Percentiles rank a stretch among this genome's conserved stretches.
Evolutionary conservation across 2,888 invertebrate species (phyloP).

Genomic region (Phymatocera aterrima): DNA sequence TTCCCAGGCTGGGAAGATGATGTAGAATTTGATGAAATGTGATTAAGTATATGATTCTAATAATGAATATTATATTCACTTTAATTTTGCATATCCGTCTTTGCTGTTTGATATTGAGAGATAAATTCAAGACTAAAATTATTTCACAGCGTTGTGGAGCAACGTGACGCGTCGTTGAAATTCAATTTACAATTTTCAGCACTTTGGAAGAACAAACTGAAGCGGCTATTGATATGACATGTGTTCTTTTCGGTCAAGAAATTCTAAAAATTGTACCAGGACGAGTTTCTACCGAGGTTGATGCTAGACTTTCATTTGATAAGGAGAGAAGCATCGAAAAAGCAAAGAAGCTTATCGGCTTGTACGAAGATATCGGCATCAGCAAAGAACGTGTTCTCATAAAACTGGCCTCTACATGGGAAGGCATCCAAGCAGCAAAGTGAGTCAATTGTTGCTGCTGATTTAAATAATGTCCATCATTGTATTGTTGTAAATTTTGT

Average conservation of each 20-base stretch:
- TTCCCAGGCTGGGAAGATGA: background rate
- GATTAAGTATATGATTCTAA: background rate
- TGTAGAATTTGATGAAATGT: background rate
- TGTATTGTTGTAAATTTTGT: constrained; percentile 8
- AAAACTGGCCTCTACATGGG: constrained; percentile 99
- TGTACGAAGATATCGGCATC: constrained; percentile 94
- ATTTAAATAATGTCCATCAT: background rate
- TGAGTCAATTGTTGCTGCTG: constrained; percentile 72
- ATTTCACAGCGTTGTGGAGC: too few relatives aligned
- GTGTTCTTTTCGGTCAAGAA: constrained; percentile 96
- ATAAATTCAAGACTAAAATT: too few relatives aligned
- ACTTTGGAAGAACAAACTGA: constrained; percentile 85
- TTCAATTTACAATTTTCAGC: constrained; percentile 73
- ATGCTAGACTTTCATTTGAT: constrained; percentile 97
- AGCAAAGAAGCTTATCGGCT: constrained; percentile 89
- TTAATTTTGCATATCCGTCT: background rate
- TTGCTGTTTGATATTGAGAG: too few relatives aligned
- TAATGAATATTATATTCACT: background rate
- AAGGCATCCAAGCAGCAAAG: constrained; percentile 98
- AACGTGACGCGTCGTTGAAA: too few relatives aligned
- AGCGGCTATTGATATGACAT: constrained; percentile 94
- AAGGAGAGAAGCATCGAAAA: constrained; percentile 93
- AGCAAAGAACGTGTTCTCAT: constrained; percentile 95
- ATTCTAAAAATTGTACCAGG: constrained; percentile 99
- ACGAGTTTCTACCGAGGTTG: constrained; percentile 96